Evolutionary conservation across 2,888 invertebrate species (phyloP).

Genomic region (Teinopalpus imperialis): DNA sequence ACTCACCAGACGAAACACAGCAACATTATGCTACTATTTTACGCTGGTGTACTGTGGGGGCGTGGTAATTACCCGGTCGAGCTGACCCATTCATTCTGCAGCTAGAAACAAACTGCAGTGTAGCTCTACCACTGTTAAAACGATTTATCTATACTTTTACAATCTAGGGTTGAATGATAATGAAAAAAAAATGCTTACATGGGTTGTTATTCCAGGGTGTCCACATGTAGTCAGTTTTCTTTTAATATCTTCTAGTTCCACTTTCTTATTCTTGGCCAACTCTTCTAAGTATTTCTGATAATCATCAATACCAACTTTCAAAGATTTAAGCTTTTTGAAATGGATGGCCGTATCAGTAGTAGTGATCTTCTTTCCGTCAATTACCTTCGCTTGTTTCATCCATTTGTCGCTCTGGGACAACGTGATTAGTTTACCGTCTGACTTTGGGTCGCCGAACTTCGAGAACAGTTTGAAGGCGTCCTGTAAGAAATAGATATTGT

Average conservation of each 20-base stretch:
- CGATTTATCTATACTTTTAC: too few relatives aligned
- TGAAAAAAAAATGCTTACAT: too few relatives aligned
- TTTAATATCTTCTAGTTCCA: constrained; percentile 90
- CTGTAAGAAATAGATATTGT: constrained; percentile 79
- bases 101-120: too few relatives aligned
- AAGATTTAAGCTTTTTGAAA: constrained; percentile 93
- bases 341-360: constrained; percentile 95
- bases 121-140: too few relatives aligned
- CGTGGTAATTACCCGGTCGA: too few relatives aligned
- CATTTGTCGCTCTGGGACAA: constrained; percentile 96
- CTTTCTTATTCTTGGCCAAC: constrained; percentile 91
- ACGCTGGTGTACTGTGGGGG: too few relatives aligned
- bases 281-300: constrained; percentile 94
- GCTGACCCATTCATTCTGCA: too few relatives aligned
- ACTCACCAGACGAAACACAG: too few relatives aligned
- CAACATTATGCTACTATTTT: too few relatives aligned
- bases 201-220: constrained; percentile 84
- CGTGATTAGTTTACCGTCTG: constrained; percentile 92
- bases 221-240: constrained; percentile 91
- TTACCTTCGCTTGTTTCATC: constrained; percentile 94
- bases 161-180: too few relatives aligned
- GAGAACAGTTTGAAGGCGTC: constrained; percentile 90
- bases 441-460: constrained; percentile 93
- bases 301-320: constrained; percentile 88
- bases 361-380: constrained; percentile 91